Conservation (phyloP, 2,888 invertebrate species). For the Volucella inflata region DNA sequence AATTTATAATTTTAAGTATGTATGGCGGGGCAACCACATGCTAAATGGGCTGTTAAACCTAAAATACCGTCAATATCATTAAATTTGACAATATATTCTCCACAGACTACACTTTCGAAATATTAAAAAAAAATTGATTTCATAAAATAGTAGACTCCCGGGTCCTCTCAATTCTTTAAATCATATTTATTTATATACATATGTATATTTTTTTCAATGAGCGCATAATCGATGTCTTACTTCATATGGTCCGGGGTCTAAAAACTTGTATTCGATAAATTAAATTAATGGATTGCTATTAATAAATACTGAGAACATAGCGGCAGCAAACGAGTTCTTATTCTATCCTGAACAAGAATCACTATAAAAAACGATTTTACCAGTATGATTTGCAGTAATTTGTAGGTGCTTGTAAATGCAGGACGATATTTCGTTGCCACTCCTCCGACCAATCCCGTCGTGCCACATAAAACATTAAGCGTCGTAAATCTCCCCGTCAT, state of each 20-base stretch:
- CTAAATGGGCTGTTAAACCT: no score
- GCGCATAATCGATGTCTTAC: constrained; percentile 58
- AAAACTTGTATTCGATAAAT: constrained; percentile 36
- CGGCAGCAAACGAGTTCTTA: constrained; percentile 57
- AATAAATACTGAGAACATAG: constrained; percentile 54
- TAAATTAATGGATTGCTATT: constrained; percentile 39
- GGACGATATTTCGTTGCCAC: constrained; percentile 71
- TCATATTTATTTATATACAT: no score
- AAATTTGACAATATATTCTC: no score
- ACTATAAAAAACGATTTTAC: constrained; percentile 65
- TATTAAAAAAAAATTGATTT: no score
- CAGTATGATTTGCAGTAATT: constrained; percentile 22
- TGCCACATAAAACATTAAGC: constrained; percentile 70
- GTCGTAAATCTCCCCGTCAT: constrained; percentile 51
- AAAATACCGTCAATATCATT: no score
- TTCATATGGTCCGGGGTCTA: constrained; percentile 64
- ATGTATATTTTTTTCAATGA: constrained; percentile 59
- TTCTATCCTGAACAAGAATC: constrained; percentile 66
- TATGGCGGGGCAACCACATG: no score
- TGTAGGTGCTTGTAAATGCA: constrained; percentile 52
- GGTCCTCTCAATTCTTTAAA: no score
- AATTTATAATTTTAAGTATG: no score
- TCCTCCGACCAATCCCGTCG: constrained; percentile 65
- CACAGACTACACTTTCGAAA: no score
- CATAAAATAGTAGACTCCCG: no score